phyloP scores from a whole-genome alignment of 2,113 vertebrate genomes.

The Ceyx cyanopectus region DNA sequence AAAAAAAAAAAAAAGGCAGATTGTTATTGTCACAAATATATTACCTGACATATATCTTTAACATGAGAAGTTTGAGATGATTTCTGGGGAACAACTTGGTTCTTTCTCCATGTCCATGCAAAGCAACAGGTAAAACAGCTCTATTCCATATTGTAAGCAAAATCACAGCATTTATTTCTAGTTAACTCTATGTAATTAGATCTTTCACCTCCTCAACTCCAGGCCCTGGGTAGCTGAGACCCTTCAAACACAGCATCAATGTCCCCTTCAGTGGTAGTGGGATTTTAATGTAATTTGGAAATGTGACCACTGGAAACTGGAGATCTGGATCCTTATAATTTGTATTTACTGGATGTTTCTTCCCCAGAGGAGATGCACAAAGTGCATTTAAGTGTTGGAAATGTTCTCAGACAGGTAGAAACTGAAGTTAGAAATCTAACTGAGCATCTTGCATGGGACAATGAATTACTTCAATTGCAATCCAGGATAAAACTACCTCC shows the following conservation, averaged over 20 bases:
- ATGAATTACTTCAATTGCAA: not conserved
- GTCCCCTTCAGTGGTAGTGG: not conserved
- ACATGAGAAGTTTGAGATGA: not conserved
- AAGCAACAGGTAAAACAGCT: not conserved
- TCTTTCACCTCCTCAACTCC: not conserved
- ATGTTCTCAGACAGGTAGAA: not conserved
- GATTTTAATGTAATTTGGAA: not conserved
- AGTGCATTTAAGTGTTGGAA: not conserved
- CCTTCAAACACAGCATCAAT: not conserved
- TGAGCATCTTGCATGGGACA: not conserved
- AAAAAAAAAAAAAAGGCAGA: too few species aligned
- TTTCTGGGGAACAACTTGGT: not conserved
- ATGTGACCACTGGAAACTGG: not conserved
- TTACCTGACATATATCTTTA: not conserved
- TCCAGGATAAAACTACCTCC: not conserved
- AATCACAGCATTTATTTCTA: not conserved
- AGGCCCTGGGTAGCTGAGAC: not conserved
- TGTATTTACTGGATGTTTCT: not conserved
- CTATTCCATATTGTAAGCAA: not conserved
- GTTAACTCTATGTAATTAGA: not conserved
- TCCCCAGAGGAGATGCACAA: not conserved
- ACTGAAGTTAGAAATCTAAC: not conserved
- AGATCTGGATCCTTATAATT: not conserved
- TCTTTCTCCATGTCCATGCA: not conserved
- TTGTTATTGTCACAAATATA: not conserved